Percentiles rank a stretch among this genome's conserved stretches.
phyloP scores from a whole-genome alignment of 2,797 vertebrate species.

The Chrosomus eos region DNA sequence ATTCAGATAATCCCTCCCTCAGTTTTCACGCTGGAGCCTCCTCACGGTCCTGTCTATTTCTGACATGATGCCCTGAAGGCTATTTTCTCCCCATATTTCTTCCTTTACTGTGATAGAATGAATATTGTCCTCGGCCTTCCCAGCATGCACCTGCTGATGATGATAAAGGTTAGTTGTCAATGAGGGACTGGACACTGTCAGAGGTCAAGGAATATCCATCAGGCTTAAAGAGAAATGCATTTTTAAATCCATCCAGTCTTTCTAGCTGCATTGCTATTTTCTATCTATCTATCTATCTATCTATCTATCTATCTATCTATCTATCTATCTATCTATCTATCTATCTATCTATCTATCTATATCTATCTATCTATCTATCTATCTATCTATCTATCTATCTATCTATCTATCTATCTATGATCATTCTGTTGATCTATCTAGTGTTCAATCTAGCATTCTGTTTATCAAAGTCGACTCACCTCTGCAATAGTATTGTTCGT shows the following conservation, averaged over 20 bases:
- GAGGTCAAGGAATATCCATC: conserved; percentile 14
- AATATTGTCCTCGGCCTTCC: conserved; percentile 30
- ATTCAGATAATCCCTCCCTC: conserved; percentile 59
- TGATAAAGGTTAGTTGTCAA: conserved; percentile 49
- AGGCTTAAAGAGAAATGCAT: conserved; percentile 3
- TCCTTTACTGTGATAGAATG: conserved; percentile 34
- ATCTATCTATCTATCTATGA: background rate
- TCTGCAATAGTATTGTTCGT: background rate
- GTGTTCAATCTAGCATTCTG: background rate
- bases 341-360: background rate
- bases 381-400: background rate
- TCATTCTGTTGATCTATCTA: background rate
- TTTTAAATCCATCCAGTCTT: background rate
- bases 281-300: background rate
- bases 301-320: background rate
- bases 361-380: background rate
- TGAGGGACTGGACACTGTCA: conserved; percentile 31
- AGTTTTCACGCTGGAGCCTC: background rate
- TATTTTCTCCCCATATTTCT: conserved; percentile 42
- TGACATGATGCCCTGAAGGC: conserved; percentile 30
- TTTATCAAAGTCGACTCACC: background rate
- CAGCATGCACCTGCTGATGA: conserved; percentile 41
- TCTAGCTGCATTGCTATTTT: background rate
- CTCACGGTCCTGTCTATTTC: conserved; percentile 4
- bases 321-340: background rate